Evolutionary conservation across 1,140 invertebrate species (phyloP).

Genomic region (Scylla paramamosain): DNA sequence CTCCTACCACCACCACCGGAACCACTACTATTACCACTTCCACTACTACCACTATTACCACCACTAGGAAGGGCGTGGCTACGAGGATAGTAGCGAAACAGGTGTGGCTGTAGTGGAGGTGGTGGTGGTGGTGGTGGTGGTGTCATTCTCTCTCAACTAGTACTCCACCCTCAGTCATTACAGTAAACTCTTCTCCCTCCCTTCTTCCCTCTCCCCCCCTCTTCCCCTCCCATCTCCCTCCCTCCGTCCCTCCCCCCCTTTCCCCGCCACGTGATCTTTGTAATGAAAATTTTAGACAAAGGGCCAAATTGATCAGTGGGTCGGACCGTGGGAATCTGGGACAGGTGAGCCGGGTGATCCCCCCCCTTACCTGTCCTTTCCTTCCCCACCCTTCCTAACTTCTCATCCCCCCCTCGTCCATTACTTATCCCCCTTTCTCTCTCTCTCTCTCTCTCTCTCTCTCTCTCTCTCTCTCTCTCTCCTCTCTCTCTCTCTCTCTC

Average conservation of each 20-base stretch:
- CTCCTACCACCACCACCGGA: no score
- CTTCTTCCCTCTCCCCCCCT: not conserved
- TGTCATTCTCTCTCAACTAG: not conserved
- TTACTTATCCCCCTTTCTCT: not conserved
- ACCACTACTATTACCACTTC: no score
- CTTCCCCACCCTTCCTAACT: not conserved
- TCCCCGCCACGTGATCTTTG: not conserved
- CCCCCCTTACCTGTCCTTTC: not conserved
- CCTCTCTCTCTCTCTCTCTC: not conserved
- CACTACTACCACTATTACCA: no score
- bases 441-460: not conserved
- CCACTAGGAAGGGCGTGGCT: not conserved
- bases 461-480: not conserved
- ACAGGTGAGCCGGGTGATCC: not conserved
- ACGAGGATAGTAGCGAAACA: not conserved
- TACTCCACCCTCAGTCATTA: not conserved
- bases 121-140: no score
- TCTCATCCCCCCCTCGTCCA: not conserved
- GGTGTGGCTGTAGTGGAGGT: not conserved
- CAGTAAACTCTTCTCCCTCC: not conserved
- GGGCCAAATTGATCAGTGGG: no score
- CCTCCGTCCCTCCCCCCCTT: not conserved
- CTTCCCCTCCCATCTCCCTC: not conserved
- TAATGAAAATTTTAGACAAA: slow-evolving; percentile 7
- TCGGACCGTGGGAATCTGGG: no score